phyloP scores from a whole-genome alignment of 2,888 invertebrate genomes.

The Hyles lineata region DNA sequence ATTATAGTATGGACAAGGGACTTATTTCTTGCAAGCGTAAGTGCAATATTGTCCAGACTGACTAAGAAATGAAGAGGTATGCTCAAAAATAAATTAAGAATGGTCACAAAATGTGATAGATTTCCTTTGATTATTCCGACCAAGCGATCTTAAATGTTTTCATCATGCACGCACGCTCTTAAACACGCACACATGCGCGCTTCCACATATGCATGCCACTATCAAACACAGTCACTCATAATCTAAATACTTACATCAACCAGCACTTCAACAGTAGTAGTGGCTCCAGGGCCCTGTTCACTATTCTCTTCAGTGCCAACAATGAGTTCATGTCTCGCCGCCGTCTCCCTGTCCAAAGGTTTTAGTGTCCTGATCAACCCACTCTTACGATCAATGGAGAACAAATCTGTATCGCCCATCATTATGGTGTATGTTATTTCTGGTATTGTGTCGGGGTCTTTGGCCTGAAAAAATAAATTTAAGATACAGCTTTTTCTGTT shows the following conservation, averaged over 20 bases:
- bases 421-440: constrained; percentile 93
- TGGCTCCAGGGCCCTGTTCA: constrained; percentile 87
- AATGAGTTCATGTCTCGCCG: constrained; percentile 89
- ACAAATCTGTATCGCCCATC: constrained; percentile 92
- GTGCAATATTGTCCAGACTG: too few species aligned
- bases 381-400: constrained; percentile 91
- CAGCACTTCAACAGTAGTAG: constrained; percentile 89
- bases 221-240: not conserved
- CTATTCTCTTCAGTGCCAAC: constrained; percentile 94
- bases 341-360: constrained; percentile 91
- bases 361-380: constrained; percentile 91
- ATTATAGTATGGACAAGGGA: not conserved
- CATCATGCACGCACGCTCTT: too few species aligned
- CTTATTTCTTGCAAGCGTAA: too few species aligned
- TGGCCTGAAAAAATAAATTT: constrained; percentile 85
- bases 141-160: too few species aligned
- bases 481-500: too few species aligned
- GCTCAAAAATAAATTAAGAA: too few species aligned
- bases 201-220: too few species aligned
- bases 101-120: too few species aligned
- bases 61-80: too few species aligned
- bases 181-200: too few species aligned
- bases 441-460: constrained; percentile 92
- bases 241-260: constrained; percentile 85
- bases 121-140: too few species aligned